A percentile compares a stretch with the other conserved stretches of the same genome.
Conservation (phyloP, 2,797 vertebrate genomes). For the Nannoperca australis region DNA sequence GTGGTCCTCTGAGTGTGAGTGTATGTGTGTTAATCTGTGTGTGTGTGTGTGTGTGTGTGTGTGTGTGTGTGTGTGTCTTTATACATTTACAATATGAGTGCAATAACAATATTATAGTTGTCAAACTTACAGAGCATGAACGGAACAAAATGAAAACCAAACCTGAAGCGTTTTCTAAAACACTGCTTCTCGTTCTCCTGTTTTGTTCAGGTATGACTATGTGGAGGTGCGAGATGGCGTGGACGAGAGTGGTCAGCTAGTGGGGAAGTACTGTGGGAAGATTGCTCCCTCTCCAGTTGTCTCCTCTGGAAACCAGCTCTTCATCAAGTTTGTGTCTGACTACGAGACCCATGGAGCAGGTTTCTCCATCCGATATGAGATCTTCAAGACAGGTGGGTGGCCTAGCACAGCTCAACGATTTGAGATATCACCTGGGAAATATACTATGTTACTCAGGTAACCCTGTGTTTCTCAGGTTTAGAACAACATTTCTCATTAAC, state of each 20-base stretch:
- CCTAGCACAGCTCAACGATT: background rate
- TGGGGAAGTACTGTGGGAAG: constrained; percentile 98
- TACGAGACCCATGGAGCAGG: constrained; percentile 98
- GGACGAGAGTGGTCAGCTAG: constrained; percentile 90
- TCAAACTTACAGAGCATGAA: background rate
- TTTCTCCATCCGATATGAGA: constrained; percentile 98
- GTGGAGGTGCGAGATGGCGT: constrained; percentile 96
- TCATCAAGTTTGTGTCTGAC: constrained; percentile 98
- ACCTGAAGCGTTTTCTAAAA: background rate
- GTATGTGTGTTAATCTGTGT: constrained; percentile 7
- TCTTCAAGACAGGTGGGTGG: constrained; percentile 95
- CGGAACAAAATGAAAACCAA: background rate
- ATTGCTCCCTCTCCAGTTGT: constrained; percentile 95
- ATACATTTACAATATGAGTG: constrained; percentile 16
- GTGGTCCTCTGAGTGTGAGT: constrained; percentile 41
- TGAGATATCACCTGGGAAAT: background rate
- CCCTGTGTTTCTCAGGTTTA: background rate
- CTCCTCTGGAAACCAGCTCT: constrained; percentile 94
- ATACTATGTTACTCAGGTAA: background rate
- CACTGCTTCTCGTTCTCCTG: background rate
- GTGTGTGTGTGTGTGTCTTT: constrained; percentile 8
- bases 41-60: background rate
- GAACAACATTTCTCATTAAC: background rate
- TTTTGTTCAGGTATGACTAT: constrained; percentile 92
- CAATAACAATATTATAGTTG: background rate